Evolutionary conservation across 2,888 invertebrate genomes (phyloP), one percentile per base, ranked within the genome.

Genomic region (Hypolimnas misippus): DNA sequence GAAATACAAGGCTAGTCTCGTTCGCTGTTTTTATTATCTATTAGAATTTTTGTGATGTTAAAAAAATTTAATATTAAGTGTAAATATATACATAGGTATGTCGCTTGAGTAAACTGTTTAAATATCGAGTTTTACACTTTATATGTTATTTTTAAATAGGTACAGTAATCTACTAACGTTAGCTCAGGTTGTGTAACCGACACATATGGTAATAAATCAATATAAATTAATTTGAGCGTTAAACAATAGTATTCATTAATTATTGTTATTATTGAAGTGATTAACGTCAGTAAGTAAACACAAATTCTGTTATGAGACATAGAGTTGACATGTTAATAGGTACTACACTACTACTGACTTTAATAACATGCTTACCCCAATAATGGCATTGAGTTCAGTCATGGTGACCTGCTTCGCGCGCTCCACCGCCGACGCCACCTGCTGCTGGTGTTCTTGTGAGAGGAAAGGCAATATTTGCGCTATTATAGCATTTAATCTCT

Each of bases 371-470:
- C 96, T 95, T 93, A 98, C 98, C 95, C 97, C 97, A 83, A 98
- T 97, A 81, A 98, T 97, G 74, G 97, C 96, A 87, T 98, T 98
- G 72, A 98, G 94, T 91, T 98, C 98, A 68, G 97, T 96, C 97
- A 98, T 97, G 78, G 97, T 97, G 83, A 98, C 97, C 93, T 98
- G 97, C 91, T 98, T 98, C 77, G 98, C 98, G 78, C 98, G 92
- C 86, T 98, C 98, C 69, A 98, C 97, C 7, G 98, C 98, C 67
- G 96, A 95, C 49, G 97, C 97, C 70, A 98, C 98, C 93, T 97
- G 97, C 92, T 97, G 97, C 86, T 98, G 98, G 83, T 96, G 96
- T 87, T 96, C 97, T 92, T 96, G 96, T 54, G 97, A 97, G 76
- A 98, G 94, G 89, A 97, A 98, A 76, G 98, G 98, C 86, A 98